Evolutionary conservation across 2,113 vertebrate species (phyloP), one percentile per base, ranked within the genome.

Genomic region (Myotis lucifugus): DNA sequence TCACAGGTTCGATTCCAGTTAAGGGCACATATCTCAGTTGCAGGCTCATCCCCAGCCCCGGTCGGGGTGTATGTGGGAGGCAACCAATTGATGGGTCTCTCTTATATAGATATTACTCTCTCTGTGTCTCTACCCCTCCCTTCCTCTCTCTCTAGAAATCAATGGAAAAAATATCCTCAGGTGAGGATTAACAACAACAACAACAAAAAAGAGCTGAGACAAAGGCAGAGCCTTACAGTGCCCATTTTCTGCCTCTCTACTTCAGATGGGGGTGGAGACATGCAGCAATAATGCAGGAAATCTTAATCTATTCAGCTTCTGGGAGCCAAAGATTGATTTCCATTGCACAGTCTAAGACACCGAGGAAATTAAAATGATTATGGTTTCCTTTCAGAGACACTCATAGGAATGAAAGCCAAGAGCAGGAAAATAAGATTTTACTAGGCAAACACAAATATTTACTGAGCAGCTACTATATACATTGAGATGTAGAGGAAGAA

Each of bases 301-400:
- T 66, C 56, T 92, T 21, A 66, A 59, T 46, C 29, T 69, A n/a
- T n/a, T 94, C 54, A 70, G 64, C 15, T 82, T 84, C 92, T 79
- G n/a, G 54, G 19, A 86, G 52, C 66, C 87, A 90, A 19, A 88
- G 29, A 34, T 21, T 76, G 32, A 90, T 52, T 77, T 94, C 34
- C 27, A 59, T 1, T 46, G 64, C 18, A 78, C 48, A 79, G 17
- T 83, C 90, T 64, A 95, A 67, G 52, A 56, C 40, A 89, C 12
- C 6, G n/a, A 85, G 27, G 66, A 82, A 82, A 93, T n/a, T 61
- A 21, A 82, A 94, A 84, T n/a, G 79, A 56, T 42, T 83, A 89
- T 25, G 19, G 27, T 59, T 90, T 86, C 56, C 81, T 85, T 78
- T 95, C 37, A 91, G 66, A 76, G 37, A 85, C 79, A 93, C 73